Base-by-base conservation (phyloP, 2,113 vertebrate genomes). In the Xiphophorus hellerii region DNA sequence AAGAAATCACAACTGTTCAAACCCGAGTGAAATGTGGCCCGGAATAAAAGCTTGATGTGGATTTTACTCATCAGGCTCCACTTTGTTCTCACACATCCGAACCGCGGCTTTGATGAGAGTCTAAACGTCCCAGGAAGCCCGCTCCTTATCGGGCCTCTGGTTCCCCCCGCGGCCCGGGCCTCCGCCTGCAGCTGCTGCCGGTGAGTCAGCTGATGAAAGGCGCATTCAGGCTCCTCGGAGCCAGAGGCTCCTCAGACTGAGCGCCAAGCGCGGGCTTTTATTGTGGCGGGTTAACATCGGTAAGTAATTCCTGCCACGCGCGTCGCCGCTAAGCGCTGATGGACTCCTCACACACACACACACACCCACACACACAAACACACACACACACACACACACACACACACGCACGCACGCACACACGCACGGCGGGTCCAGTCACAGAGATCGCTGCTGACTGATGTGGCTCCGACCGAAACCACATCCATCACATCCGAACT, bases 181-280 rank as follows among this genome's bases (percentile, higher is more conserved):
- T 35, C 48, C 0, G 39, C 62, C 63, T 68, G 74, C 81, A 81
- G 74, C 74, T 81, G n/a, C 25, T 44, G 37, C 39, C 14, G 14
- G 65, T 84, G 79, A 87, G 44, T 82, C 79, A 66, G 66, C 68
- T 69, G 82, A 84, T 82, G 73, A 84, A 80, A 74, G 85, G 39
- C 63, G 30, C 66, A 62, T 13, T 48, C 48, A 74, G 42, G 62
- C 20, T 48, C 9, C 35, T 58, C 61, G 20, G 35, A 9, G 14
- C 62, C 5, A 51, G 39, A 31, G 27, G 28, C 61, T 73, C 37
- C 51, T 77, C 67, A 20, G 51, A 69, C 66, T 28, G 54, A 8
- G 11, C 37, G 22, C 42, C 7, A 62, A 61, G 29, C 0, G 11
- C n/a, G 66, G 54, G 82, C 73, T 88, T 84, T 83, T 85, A 84